These are phyloP conservation scores for Tenthredo notha DNA, from an alignment of 2,888 invertebrate genomes.

Conservation along the genomic window DNA sequence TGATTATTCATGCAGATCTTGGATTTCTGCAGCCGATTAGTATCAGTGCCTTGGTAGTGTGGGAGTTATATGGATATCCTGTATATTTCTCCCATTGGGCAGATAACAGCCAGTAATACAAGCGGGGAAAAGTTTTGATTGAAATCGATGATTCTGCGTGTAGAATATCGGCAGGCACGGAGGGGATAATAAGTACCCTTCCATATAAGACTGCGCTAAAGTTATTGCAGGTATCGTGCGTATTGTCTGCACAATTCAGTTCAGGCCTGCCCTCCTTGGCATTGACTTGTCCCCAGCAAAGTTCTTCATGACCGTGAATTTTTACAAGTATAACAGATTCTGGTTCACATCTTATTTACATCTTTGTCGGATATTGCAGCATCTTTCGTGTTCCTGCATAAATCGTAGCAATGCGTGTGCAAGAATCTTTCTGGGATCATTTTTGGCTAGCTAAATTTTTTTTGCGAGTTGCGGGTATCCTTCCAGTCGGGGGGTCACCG, in stretches of 20 bases:
- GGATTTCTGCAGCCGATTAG: neutral
- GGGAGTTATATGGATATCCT: neutral
- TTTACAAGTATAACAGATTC: neutral
- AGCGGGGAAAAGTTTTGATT: neutral
- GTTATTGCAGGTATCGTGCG: neutral
- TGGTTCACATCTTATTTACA: neutral
- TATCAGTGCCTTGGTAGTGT: neutral
- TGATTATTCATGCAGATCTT: neutral
- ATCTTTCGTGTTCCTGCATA: neutral
- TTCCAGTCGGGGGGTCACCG: neutral
- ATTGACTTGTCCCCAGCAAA: neutral
- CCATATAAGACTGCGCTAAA: neutral
- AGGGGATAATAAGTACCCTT: constrained; percentile 19
- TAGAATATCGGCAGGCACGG: neutral
- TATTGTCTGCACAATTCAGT: constrained; percentile 15
- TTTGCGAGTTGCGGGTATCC: neutral
- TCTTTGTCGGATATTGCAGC: neutral
- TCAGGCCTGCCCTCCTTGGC: neutral
- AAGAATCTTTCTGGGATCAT: constrained; percentile 20
- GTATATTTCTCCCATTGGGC: neutral
- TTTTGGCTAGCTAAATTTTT: constrained; percentile 21
- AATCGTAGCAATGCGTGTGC: neutral
- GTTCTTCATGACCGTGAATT: neutral
- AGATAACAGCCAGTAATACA: constrained; percentile 3
- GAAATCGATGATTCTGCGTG: neutral